Evolutionary conservation across 2,113 vertebrate species (phyloP), one percentile per base, ranked within the genome.

Genomic region (Ceyx margarethae): DNA sequence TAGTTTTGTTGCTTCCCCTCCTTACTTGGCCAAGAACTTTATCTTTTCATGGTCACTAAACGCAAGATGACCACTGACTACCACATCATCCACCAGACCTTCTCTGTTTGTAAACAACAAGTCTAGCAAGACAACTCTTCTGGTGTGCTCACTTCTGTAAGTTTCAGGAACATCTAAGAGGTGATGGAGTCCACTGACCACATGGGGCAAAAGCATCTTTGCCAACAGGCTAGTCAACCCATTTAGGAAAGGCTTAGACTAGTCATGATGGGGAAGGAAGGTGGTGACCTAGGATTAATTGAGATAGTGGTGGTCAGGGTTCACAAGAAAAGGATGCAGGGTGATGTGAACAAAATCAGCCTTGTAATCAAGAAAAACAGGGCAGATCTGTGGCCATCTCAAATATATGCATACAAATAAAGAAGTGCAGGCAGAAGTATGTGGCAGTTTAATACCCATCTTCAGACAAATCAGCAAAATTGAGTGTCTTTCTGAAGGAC

Each of bases 201-300:
- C 2, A 4, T 37, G 15, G 19, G 37, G n/a, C 10, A 71, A 37
- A 64, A 64, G 3, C 4, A 10, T 33, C 7, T 54, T 53, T 60
- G 23, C 3, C 10, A 72, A 58, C 6, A 72, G 15, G 4, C 10
- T 78, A 5, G 5, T 4, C 5, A 72, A 3, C 15, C 4, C 31
- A 10, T 9, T 31, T 7, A 82, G 29, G 31, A 26, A 56, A 35
- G 3, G 3, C 50, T 57, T 64, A 51, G 69, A 45, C 5, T 43
- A 50, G 42, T 43, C 42, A 33, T 1, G 2, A 11, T 6, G 13
- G 6, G 6, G 4, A 3, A 19, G 5, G 11, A 6, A 61, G 6
- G 1, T 56, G 22, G 13, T 53, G 54, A 61, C 23, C 23, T 46
- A 8, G 17, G 40, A 66, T 21, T 9, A 60, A 79, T 6, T 20